Conservation (phyloP, 1,140 invertebrate species). For the Drosophila paulistorum region DNA sequence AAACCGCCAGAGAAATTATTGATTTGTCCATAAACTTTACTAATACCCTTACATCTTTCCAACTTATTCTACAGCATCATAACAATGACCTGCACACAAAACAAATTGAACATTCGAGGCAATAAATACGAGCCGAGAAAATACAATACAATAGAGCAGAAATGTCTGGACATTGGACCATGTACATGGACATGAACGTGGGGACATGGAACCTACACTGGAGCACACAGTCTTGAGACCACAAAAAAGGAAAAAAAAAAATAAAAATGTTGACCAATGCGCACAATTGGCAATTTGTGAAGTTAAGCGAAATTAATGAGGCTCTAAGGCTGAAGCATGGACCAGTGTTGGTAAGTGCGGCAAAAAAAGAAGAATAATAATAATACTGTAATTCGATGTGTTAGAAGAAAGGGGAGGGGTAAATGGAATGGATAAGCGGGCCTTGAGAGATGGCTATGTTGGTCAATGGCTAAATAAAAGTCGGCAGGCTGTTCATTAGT, state of each 20-base stretch:
- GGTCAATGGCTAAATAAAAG: constrained; percentile 67
- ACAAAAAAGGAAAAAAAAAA: constrained; percentile 41
- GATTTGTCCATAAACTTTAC: background rate
- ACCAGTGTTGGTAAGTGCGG: constrained; percentile 17
- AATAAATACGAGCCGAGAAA: constrained; percentile 63
- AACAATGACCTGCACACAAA: constrained; percentile 68
- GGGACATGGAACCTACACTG: constrained; percentile 23
- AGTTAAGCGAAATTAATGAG: constrained; percentile 81
- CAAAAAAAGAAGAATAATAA: constrained; percentile 26
- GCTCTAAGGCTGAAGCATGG: constrained; percentile 35
- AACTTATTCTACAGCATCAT: constrained; percentile 17
- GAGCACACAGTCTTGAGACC: constrained; percentile 31
- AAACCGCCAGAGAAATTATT: background rate
- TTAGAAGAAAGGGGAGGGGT: background rate
- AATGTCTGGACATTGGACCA: constrained; percentile 36
- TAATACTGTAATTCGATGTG: constrained; percentile 35
- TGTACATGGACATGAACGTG: constrained; percentile 31
- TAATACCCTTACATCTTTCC: constrained; percentile 1
- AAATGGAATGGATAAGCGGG: background rate
- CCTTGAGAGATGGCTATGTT: constrained; percentile 8
- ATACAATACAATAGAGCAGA: constrained; percentile 68
- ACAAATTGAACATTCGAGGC: constrained; percentile 71
- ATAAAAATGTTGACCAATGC: constrained; percentile 75
- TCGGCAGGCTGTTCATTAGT: constrained; percentile 67
- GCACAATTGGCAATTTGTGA: constrained; percentile 81